These are phyloP conservation scores for Strigamia maritima DNA, from an alignment of 2,888 invertebrate species.

Conservation along the genomic window DNA sequence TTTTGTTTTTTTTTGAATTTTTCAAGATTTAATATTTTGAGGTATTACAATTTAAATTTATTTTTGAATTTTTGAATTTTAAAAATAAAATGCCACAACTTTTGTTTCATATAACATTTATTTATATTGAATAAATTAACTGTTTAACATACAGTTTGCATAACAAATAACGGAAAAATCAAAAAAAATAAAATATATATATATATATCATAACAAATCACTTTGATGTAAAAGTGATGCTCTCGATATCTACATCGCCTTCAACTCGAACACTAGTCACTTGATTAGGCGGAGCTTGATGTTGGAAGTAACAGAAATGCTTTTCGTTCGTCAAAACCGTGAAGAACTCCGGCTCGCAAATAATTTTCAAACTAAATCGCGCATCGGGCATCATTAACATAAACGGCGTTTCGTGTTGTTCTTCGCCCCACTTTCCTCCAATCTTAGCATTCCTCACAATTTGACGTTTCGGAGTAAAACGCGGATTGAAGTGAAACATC, in stretches of 20 bases:
- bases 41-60: too few species aligned
- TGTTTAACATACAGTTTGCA: too few species aligned
- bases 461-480: constrained; percentile 61
- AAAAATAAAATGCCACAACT: too few species aligned
- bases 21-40: too few species aligned
- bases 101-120: too few species aligned
- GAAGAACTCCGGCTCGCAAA: constrained; percentile 59
- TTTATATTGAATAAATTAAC: too few species aligned
- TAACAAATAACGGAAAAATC: too few species aligned
- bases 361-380: constrained; percentile 59
- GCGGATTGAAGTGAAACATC: constrained; percentile 72
- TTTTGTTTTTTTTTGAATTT: too few species aligned
- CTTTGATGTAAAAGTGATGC: background rate
- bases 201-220: too few species aligned
- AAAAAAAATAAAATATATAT: too few species aligned
- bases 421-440: constrained; percentile 62
- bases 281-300: constrained; percentile 59
- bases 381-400: constrained; percentile 62
- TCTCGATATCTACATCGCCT: constrained; percentile 61
- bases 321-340: constrained; percentile 64
- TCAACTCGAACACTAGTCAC: constrained; percentile 67
- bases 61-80: too few species aligned
- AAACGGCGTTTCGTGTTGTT: constrained; percentile 57
- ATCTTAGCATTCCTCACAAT: constrained; percentile 68
- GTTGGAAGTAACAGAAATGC: constrained; percentile 65